Base-by-base conservation (phyloP, 2,888 invertebrate genomes). In the Caenorhabditis imperialis region DNA sequence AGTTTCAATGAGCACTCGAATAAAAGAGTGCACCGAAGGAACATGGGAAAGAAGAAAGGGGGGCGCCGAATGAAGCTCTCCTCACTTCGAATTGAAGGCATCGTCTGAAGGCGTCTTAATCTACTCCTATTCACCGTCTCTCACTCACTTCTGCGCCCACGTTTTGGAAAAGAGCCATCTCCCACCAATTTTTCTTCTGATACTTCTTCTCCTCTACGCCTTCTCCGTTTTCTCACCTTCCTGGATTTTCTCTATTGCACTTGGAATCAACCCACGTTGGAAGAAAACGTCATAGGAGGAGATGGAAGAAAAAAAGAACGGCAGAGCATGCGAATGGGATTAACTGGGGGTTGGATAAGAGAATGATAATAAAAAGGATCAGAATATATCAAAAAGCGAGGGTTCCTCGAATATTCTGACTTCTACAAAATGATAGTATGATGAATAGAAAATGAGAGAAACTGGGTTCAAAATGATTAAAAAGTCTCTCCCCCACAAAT, bases 81-180 rank as follows among this genome's bases (percentile, higher is more conserved):
- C 42, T 54, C 63, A 54, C 47, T 63, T 63, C 27, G 40, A 65
- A 54, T 63, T 54, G 50, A 47, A 44, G 48, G 54, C 47, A 54
- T 55, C 63, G 38, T 51, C 38, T 37, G 51, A 65, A 65, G 38
- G 40, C 65, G 65, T 65, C 65, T 65, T 57, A 65, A 65, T 65
- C 57, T 65, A 57, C 47, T 55, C 27, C 57, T 47, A 65, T 65
- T 65, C 65, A 65, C 57, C 55, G 55, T 37, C 54, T 40, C 38
- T 47, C 38, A 42, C 47, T 47, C 25, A 48, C 30, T 6, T 30
- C 30, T 7, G 30, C 30, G 23, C 22, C 30, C 51, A 47, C 45
- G 45, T 47, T 33, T 48, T 12, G 33, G 27, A 8, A 14, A 30
- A 30, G 16, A 4, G 14, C 48, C 25, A 18, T 8, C 23, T 53